Base-by-base conservation (phyloP, 2,113 vertebrate genomes). In the Melanerpes aurifrons region DNA sequence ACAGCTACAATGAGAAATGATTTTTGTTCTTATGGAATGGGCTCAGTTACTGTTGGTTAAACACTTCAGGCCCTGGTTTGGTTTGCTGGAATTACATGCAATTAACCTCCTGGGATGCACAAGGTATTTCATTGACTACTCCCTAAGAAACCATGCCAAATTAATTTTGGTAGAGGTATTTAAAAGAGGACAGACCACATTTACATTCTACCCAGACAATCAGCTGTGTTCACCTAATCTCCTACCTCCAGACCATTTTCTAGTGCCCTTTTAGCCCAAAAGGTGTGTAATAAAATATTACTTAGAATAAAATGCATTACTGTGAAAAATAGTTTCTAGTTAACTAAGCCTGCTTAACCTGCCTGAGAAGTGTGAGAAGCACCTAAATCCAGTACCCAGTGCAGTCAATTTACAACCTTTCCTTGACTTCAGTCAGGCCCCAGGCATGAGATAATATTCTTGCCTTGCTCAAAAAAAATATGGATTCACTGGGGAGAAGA, bases 361-460 rank as follows among this genome's bases (percentile, higher is more conserved):
- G 58, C n/a, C 45, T 12, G 26, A 78, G n/a, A 80, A 53, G 37
- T 85, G 10, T 35, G 59, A 67, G 12, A 90, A 12, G 25, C 24
- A 63, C 19, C 61, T 43, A 32, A 20, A 56, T 48, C 31, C 61
- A 48, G 15, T 32, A 67, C 12, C 25, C 31, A 64, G 53, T 67
- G 54, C 37, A 80, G 78, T 61, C 48, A 92, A 18, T 91, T 91
- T 75, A 37, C 68, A 86, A 63, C 28, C 76, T 90, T 93, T 77
- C 80, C 72, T 37, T 81, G 76, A 88, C 80, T 88, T 83, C 82
- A 86, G 58, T 63, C 47, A 77, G 66, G 32, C 64, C 84, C 82
- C 19, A 9, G 82, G 92, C 71, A 63, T 32, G 84, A 91, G 47
- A 31, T 19, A 71, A 57, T 64, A 61, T 74, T 83, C 58, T 71